These are phyloP conservation scores for Caenorhabditis latens DNA, from an alignment of 1,140 invertebrate species.

Conservation along the genomic window DNA sequence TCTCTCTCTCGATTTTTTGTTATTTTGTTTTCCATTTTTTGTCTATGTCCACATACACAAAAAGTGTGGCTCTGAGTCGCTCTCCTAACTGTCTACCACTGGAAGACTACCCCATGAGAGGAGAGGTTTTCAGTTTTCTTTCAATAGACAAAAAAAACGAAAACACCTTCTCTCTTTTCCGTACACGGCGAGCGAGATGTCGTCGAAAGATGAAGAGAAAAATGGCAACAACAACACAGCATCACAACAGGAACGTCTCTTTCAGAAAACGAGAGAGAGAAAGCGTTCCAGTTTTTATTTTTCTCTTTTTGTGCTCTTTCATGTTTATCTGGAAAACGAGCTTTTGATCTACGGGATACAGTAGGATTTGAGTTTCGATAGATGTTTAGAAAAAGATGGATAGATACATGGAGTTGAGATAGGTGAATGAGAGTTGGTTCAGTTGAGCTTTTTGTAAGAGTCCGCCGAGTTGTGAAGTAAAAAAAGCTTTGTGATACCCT, in stretches of 20 bases:
- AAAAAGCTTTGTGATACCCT: no score
- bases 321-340: not conserved
- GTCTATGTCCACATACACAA: not conserved
- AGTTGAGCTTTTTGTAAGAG: no score
- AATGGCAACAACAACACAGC: conserved; percentile 36
- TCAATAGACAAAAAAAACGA: conserved; percentile 6
- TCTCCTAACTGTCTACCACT: not conserved
- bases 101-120: not conserved
- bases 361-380: no score
- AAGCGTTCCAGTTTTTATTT: not conserved
- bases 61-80: not conserved
- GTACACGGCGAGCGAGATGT: not conserved
- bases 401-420: no score
- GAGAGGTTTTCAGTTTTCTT: not conserved
- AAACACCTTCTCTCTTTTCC: conserved; percentile 31
- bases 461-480: no score
- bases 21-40: conserved; percentile 34
- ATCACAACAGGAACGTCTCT: conserved; percentile 1
- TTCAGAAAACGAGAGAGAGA: not conserved
- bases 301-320: not conserved
- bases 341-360: no score
- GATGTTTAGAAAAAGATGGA: no score
- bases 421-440: no score
- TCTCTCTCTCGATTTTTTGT: conserved; percentile 4
- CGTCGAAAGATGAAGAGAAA: not conserved